Evolutionary conservation across 2,113 vertebrate species (phyloP).

Genomic region (Colius striatus): DNA sequence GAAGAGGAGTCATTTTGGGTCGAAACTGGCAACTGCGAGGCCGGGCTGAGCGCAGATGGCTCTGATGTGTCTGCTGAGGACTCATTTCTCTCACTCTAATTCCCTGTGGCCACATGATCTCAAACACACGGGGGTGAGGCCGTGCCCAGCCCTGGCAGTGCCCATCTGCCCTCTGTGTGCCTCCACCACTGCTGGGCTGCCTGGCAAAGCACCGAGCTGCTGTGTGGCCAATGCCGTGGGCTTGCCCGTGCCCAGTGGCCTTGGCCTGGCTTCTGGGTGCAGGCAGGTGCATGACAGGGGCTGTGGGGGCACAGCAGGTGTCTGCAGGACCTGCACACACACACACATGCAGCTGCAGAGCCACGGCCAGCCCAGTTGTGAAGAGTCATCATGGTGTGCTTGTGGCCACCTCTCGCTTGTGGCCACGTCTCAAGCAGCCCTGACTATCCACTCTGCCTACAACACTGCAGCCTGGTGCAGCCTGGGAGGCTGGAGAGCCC

Average conservation of each 20-base stretch:
- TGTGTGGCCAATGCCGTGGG: fast-evolving
- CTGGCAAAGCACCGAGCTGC: fast-evolving
- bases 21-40: neutral
- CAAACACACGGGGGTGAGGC: fast-evolving
- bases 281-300: fast-evolving
- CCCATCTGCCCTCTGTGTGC: neutral
- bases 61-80: neutral
- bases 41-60: neutral
- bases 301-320: fast-evolving
- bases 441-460: neutral
- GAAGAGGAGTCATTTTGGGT: neutral
- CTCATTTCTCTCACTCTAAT: neutral
- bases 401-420: fast-evolving
- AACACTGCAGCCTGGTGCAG: fast-evolving
- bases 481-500: fast-evolving
- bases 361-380: fast-evolving
- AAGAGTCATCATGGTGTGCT: fast-evolving
- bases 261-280: fast-evolving
- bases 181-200: fast-evolving
- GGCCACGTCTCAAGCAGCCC: fast-evolving
- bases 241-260: fast-evolving
- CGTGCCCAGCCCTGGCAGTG: fast-evolving
- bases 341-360: neutral
- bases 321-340: too few species aligned
- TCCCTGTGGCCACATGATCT: fast-evolving